Evolutionary conservation across 1,140 invertebrate species (phyloP), one percentile per base, ranked within the genome.

Genomic region (Dreissena polymorpha): DNA sequence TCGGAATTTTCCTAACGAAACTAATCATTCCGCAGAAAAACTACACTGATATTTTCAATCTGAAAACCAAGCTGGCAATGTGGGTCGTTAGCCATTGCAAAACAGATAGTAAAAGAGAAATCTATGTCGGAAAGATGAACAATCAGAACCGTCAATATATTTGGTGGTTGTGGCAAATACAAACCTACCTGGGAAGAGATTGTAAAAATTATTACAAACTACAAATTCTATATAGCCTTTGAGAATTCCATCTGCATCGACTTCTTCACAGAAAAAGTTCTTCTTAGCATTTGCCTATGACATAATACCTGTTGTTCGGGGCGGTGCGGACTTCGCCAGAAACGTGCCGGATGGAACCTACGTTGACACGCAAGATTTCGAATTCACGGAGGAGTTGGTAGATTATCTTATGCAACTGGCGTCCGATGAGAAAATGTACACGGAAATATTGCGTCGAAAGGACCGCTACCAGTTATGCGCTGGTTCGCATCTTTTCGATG

Each of bases 201-300:
- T 39, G 39, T 5, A 39, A 2, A 39, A 39, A 39, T 39, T 8
- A 2, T 39, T 16, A 39, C 39, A 39, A 2, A 73, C n/a, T 60
- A 60, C 12, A 86, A 87, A 55, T 87, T 86, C 29, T 86, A 85
- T 72, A 53, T 86, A 25, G 73, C 73, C 25, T 86, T 84, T 75
- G 84, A 88, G 60, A 86, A 84, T 65, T 53, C 64, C 50, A 79
- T 80, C 53, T 86, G 83, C 51, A 29, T 51, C 3, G 81, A 88
- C 57, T 88, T 86, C 71, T 67, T 85, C 23, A 80, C 86, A 21
- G 86, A 87, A 67, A n/a, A 85, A 87, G 63, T 83, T 85, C 63
- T 87, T 79, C 50, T 1, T 18, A 2, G n/a, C 10, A 39, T 64
- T 39, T 60, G 14, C 14, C 13, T 18, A 13, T 18, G 23, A 72